Conservation (phyloP, 2,888 invertebrate genomes). For the Petrolisthes manimaculis region DNA sequence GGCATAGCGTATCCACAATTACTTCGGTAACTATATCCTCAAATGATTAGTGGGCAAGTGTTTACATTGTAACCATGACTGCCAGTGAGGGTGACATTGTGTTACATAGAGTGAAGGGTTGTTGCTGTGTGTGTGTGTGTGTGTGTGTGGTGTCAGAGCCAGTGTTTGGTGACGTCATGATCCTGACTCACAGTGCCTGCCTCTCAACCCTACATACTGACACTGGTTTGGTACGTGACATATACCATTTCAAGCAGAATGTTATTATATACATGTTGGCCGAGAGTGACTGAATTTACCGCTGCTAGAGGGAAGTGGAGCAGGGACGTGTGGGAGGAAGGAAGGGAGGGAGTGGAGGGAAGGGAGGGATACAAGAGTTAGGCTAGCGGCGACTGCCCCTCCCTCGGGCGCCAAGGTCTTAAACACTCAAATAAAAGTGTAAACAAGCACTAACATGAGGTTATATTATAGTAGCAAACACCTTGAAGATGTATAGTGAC, state of each 20-base stretch:
- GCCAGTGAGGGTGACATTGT: too few relatives aligned
- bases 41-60: too few relatives aligned
- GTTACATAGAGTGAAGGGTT: neutral
- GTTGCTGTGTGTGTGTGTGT: neutral
- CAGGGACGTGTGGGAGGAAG: neutral
- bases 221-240: neutral
- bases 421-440: too few relatives aligned
- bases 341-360: neutral
- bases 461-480: too few relatives aligned
- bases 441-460: too few relatives aligned
- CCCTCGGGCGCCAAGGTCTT: constrained; percentile 46
- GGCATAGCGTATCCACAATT: too few relatives aligned
- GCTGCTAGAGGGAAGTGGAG: neutral
- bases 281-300: too few relatives aligned
- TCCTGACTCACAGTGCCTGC: constrained; percentile 21
- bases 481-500: neutral
- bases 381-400: constrained; percentile 31
- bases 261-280: too few relatives aligned
- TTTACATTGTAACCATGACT: too few relatives aligned
- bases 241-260: neutral
- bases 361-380: neutral
- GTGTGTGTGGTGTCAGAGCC: constrained; percentile 29
- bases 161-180: constrained; percentile 42
- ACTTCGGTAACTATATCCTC: too few relatives aligned
- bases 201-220: neutral